A percentile compares a stretch with the other conserved stretches of the same genome.
Evolutionary conservation across 2,888 invertebrate species (phyloP).

Genomic region (Mimas tiliae): DNA sequence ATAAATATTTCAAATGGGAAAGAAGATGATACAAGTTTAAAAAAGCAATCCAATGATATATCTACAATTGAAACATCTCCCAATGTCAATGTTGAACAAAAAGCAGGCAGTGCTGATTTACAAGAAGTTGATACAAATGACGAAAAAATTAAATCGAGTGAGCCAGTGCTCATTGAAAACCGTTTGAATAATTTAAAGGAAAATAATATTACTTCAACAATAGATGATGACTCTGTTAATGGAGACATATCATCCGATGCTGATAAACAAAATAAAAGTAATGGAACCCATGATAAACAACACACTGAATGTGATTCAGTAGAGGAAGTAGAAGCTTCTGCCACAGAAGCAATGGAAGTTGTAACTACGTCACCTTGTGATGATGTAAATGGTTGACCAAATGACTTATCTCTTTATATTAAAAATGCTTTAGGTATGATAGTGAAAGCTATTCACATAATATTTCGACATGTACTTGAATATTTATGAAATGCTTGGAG

Average conservation of each 20-base stretch:
- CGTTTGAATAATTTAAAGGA: not conserved
- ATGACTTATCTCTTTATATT: not conserved
- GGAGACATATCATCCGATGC: not conserved
- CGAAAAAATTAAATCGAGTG: not conserved
- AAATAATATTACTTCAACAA: not conserved
- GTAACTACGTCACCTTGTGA: slow-evolving; percentile 22
- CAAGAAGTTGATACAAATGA: slow-evolving; percentile 1
- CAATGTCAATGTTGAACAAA: not conserved
- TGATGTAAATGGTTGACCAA: slow-evolving; percentile 18
- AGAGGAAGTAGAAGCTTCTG: slow-evolving; percentile 20
- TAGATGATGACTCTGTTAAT: not conserved
- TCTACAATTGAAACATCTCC: not conserved
- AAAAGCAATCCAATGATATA: not conserved
- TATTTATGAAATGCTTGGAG: not conserved
- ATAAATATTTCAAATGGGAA: not conserved
- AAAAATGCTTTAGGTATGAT: not conserved
- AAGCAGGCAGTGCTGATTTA: no score
- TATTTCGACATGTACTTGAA: no score
- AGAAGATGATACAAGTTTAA: not conserved
- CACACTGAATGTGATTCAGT: not conserved
- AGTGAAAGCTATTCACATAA: not conserved
- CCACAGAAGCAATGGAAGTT: slow-evolving; percentile 37
- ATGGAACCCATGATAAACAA: not conserved
- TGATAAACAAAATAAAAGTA: not conserved
- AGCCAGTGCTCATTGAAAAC: not conserved